Base-by-base conservation (phyloP, 2,888 invertebrate genomes). In the Polydrusus cervinus region DNA sequence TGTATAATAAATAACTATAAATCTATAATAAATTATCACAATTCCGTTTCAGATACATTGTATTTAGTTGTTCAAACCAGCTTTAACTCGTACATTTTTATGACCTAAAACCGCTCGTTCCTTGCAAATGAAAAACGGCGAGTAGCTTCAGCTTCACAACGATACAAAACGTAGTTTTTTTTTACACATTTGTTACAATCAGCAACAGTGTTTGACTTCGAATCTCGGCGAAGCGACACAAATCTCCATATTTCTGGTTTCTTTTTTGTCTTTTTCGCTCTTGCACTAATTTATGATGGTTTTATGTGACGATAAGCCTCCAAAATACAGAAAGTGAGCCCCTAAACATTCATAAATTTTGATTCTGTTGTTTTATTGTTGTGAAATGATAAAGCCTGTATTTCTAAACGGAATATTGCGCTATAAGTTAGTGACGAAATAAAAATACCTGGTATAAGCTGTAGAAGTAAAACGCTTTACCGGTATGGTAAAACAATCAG, bases 111-210 rank as follows among this genome's bases (percentile, higher is more conserved):
- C 38, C 53, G 10, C 11, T 38, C 25, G 57, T 13, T 14, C 9
- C 18, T 18, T 20, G 49, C 38, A 16, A 51, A 70, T 51, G 49
- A 40, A 62, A 71, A 53, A 43, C 30, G 16, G 43, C 65, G 9
- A 14, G 45, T 30, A 49, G 47, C 40, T 38, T 40, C 45, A 65
- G 53, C 64, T 65, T 65, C 11, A 40, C 18, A 53, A 40, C 14
- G 34, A 53, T 25, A n/a, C 55, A 30, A 55, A 71, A 55, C 65
- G 49, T 65, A 55, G 51, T 16, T 64, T 71, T 71, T 62, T n/a
- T n/a, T 71, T 40, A 20, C 71, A 65, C 71, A 71, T 71, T 71
- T 53, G 71, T 71, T 71, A 71, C 53, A 71, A 71, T 71, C 71
- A 71, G 71, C 71, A 57, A 62, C 71, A 65, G 53, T 64, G 64